Evolutionary conservation across 2,888 invertebrate genomes (phyloP).

Genomic region (Esperia sulphurella): DNA sequence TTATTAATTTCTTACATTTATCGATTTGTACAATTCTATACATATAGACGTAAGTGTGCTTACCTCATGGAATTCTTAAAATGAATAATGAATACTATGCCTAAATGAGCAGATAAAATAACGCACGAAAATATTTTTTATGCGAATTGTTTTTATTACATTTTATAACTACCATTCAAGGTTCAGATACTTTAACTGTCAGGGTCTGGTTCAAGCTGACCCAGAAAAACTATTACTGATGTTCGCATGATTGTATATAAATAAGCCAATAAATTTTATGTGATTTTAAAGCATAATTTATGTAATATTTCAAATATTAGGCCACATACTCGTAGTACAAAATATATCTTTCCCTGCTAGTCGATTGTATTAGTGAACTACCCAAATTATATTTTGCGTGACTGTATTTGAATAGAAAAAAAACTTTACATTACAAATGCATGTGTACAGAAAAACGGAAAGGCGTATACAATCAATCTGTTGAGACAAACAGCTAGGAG

Average conservation of each 20-base stretch:
- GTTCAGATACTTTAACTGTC: slow-evolving; percentile 44
- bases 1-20: too few species aligned
- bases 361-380: too few species aligned
- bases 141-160: slow-evolving; percentile 40
- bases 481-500: slow-evolving; percentile 49
- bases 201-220: slow-evolving; percentile 46
- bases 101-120: neutral
- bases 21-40: too few species aligned
- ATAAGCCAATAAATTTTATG: slow-evolving; percentile 20
- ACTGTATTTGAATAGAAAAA: too few species aligned
- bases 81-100: too few species aligned
- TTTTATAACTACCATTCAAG: slow-evolving; percentile 54
- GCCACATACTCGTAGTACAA: too few species aligned
- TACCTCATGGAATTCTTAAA: too few species aligned
- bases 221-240: slow-evolving; percentile 37
- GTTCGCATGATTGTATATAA: slow-evolving; percentile 36
- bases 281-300: too few species aligned
- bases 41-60: too few species aligned
- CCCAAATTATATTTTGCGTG: too few species aligned
- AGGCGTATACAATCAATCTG: slow-evolving; percentile 60
- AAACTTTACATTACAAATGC: slow-evolving; percentile 44
- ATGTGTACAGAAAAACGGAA: slow-evolving; percentile 49
- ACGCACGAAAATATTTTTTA: slow-evolving; percentile 17
- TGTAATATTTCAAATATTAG: too few species aligned
- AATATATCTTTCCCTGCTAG: too few species aligned